These are phyloP conservation scores for Daubentonia madagascariensis DNA, from an alignment of 2,113 vertebrate species.

Conservation along the genomic window DNA sequence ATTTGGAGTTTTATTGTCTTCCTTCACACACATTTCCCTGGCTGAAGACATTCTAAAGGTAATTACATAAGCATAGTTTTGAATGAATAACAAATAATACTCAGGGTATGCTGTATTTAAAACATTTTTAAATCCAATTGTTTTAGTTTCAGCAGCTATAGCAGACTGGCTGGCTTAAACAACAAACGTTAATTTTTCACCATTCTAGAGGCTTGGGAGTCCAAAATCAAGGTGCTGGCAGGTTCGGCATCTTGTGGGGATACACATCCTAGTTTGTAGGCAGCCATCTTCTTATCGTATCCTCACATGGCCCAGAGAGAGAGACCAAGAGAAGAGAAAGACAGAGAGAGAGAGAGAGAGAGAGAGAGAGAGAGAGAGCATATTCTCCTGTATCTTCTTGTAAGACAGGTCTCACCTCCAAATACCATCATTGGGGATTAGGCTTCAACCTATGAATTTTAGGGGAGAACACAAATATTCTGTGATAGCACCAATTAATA, in stretches of 20 bases:
- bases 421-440: neutral
- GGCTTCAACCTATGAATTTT: neutral
- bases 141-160: neutral
- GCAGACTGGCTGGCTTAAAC: neutral
- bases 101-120: neutral
- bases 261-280: neutral
- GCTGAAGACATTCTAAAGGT: neutral
- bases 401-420: neutral
- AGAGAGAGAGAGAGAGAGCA: neutral
- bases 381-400: neutral
- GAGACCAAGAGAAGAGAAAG: neutral
- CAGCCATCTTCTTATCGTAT: neutral
- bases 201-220: neutral
- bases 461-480: neutral
- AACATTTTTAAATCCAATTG: neutral
- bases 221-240: neutral
- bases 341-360: neutral
- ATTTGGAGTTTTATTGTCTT: neutral
- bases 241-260: neutral
- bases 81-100: neutral
- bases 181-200: neutral
- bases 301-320: too few species aligned
- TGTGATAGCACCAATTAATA: neutral
- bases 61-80: slow-evolving; percentile 22
- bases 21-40: neutral